phyloP scores from a whole-genome alignment of 2,888 invertebrate genomes.

The Parasteatoda lunata region DNA sequence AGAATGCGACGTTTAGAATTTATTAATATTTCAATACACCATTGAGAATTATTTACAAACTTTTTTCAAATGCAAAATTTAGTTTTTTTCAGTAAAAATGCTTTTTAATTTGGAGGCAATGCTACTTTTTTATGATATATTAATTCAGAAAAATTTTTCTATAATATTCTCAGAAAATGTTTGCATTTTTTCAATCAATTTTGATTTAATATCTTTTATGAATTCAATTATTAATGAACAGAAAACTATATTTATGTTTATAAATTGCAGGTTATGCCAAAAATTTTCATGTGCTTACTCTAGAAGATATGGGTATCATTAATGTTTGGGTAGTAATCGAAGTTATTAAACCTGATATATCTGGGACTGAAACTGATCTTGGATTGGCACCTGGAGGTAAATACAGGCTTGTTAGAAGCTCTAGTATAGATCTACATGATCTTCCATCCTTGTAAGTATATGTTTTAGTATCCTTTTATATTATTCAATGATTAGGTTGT shows the following conservation, averaged over 20 bases:
- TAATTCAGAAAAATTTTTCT: too few relatives aligned
- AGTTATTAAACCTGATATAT: slow-evolving; percentile 57
- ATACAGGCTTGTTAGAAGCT: slow-evolving; percentile 58
- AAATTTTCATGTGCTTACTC: slow-evolving; percentile 62
- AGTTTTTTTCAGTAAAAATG: too few relatives aligned
- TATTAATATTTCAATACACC: too few relatives aligned
- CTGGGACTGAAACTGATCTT: slow-evolving; percentile 58
- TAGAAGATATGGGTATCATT: slow-evolving; percentile 64
- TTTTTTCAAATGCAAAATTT: too few relatives aligned
- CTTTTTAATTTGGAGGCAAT: too few relatives aligned
- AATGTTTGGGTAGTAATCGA: slow-evolving; percentile 64
- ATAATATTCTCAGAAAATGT: too few relatives aligned
- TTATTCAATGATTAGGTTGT: neutral
- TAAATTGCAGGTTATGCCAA: slow-evolving; percentile 21
- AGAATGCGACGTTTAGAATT: too few relatives aligned
- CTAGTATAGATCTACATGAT: slow-evolving; percentile 33
- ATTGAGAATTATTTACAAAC: too few relatives aligned
- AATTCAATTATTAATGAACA: too few relatives aligned
- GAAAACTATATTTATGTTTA: neutral
- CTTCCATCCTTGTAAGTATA: slow-evolving; percentile 50
- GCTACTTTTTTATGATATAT: too few relatives aligned
- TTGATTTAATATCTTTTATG: too few relatives aligned
- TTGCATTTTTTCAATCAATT: too few relatives aligned
- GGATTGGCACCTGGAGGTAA: slow-evolving; percentile 66
- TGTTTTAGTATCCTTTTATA: neutral